These are phyloP conservation scores for Pseudomugil tenellus DNA, from an alignment of 2,797 vertebrate species.

Conservation along the genomic window DNA sequence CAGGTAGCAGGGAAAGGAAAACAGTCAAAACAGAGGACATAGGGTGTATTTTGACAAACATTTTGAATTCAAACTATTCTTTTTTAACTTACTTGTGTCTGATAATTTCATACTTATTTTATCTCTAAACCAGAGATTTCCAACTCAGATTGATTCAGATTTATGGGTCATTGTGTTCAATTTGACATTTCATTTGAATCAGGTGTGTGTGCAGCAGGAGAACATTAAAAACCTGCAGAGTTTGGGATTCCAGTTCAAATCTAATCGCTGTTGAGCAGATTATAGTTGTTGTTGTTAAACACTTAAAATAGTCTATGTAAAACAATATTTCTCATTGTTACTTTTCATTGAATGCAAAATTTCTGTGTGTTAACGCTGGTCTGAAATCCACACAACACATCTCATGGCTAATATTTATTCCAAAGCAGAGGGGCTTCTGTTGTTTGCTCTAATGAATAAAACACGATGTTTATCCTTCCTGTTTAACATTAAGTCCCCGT, in stretches of 20 bases:
- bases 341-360: neutral
- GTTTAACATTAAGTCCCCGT: constrained; percentile 79
- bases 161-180: neutral
- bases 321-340: neutral
- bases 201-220: neutral
- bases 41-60: neutral
- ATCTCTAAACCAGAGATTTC: neutral
- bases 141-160: neutral
- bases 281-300: neutral
- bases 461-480: constrained; percentile 84
- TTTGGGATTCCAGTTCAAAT: neutral
- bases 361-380: constrained; percentile 1
- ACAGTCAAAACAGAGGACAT: neutral
- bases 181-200: neutral
- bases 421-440: constrained; percentile 74
- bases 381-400: constrained; percentile 49
- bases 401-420: constrained; percentile 79
- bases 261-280: neutral
- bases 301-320: neutral
- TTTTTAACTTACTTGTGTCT: neutral
- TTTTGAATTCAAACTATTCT: neutral
- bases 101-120: neutral
- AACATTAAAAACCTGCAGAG: neutral
- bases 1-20: neutral
- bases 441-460: constrained; percentile 84